phyloP scores from a whole-genome alignment of 2,113 vertebrate species.

The Jacana jacana region DNA sequence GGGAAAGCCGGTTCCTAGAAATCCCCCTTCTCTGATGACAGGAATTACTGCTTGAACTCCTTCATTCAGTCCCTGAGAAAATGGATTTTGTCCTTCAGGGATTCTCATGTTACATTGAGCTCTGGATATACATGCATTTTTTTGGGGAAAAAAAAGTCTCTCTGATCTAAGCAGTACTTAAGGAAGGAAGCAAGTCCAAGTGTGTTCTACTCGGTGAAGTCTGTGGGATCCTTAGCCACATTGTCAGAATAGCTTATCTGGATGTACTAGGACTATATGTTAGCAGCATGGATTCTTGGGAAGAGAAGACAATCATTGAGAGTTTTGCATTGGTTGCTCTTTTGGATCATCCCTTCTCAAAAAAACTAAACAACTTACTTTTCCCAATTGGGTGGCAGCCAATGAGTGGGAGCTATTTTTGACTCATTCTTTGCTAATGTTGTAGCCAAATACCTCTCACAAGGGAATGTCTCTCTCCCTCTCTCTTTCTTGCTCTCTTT shows the following conservation, averaged over 20 bases:
- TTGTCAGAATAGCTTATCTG: background rate
- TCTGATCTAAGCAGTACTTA: background rate
- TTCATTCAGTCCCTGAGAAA: background rate
- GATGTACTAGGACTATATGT: background rate
- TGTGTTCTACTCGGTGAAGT: background rate
- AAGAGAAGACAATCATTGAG: background rate
- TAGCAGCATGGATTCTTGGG: background rate
- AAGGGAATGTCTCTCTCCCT: background rate
- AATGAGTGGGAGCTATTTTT: background rate
- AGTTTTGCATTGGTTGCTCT: background rate
- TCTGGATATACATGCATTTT: background rate
- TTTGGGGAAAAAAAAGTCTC: fast-evolving
- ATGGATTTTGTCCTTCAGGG: background rate
- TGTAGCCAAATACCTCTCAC: background rate
- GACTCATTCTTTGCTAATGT: background rate
- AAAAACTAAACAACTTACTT: background rate
- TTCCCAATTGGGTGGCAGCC: background rate
- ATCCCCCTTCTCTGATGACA: background rate
- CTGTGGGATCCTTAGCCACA: background rate
- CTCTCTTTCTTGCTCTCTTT: background rate
- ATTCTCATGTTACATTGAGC: background rate
- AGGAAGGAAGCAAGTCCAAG: background rate
- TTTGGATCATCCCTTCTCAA: background rate
- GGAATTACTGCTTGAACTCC: background rate
- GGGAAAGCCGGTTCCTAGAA: background rate